These are phyloP conservation scores for Vespertilio murinus DNA, from an alignment of 2,797 vertebrate genomes.

Conservation along the genomic window DNA sequence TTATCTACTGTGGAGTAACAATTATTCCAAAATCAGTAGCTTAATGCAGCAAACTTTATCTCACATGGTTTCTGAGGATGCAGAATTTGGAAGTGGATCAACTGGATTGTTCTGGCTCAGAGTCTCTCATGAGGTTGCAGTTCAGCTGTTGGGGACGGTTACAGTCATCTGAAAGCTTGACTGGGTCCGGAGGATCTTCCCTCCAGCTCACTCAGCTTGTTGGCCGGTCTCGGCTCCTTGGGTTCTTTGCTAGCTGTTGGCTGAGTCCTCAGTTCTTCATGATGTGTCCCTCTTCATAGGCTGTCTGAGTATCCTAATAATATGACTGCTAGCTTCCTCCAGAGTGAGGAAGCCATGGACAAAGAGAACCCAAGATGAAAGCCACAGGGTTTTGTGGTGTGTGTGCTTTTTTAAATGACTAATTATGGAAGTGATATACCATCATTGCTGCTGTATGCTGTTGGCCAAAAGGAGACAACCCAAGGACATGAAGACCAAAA, in stretches of 20 bases:
- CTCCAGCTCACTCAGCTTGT: background rate
- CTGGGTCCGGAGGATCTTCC: no score
- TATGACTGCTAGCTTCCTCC: background rate
- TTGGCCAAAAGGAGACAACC: background rate
- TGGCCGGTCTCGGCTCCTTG: background rate
- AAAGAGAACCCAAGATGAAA: background rate
- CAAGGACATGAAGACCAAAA: background rate
- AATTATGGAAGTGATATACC: background rate
- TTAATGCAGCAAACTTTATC: background rate
- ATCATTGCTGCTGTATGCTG: background rate
- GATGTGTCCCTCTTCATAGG: background rate
- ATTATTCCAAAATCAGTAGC: background rate
- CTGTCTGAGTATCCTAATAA: background rate
- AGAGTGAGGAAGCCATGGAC: background rate
- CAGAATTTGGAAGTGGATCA: background rate
- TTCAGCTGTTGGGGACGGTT: background rate
- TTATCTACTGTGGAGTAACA: background rate
- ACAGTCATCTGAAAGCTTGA: background rate
- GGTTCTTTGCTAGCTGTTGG: background rate
- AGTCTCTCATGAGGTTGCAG: background rate
- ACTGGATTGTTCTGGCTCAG: background rate
- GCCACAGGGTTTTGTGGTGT: background rate
- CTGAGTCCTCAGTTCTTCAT: background rate
- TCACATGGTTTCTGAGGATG: background rate
- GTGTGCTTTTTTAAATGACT: background rate